Evolutionary conservation across 2,888 invertebrate species (phyloP).

Genomic region (Philereme vetulata): DNA sequence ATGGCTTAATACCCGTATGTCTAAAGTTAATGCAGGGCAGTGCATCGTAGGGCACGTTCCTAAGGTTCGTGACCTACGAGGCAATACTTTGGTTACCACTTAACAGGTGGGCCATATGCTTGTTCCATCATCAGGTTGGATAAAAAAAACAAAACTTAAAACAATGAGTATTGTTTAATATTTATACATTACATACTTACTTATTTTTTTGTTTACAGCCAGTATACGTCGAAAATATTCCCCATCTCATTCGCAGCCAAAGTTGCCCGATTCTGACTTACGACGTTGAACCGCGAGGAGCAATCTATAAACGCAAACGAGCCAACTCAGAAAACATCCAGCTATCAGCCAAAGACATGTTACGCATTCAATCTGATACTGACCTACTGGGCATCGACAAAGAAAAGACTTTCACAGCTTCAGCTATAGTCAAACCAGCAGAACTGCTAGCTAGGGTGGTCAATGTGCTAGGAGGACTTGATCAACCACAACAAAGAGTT

Average conservation of each 20-base stretch:
- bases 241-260: slow-evolving; percentile 80
- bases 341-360: slow-evolving; percentile 70
- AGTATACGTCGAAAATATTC: slow-evolving; percentile 87
- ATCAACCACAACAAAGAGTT: slow-evolving; percentile 68
- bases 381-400: slow-evolving; percentile 91
- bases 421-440: slow-evolving; percentile 89
- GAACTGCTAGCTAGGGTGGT: slow-evolving; percentile 91
- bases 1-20: too few species aligned
- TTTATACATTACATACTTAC: slow-evolving; percentile 3
- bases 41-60: too few species aligned
- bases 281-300: slow-evolving; percentile 80
- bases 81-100: too few species aligned
- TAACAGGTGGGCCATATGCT: too few species aligned
- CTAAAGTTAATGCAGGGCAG: too few species aligned
- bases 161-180: too few species aligned
- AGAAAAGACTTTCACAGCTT: slow-evolving; percentile 89
- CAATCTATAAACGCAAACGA: slow-evolving; percentile 79
- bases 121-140: too few species aligned
- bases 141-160: too few species aligned
- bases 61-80: too few species aligned
- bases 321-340: slow-evolving; percentile 87
- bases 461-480: slow-evolving; percentile 87
- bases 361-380: slow-evolving; percentile 90
- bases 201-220: slow-evolving; percentile 83
- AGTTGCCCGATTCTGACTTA: slow-evolving; percentile 90